These are phyloP conservation scores for Macrosiphum euphorbiae DNA, from an alignment of 2,888 invertebrate species.

Conservation along the genomic window DNA sequence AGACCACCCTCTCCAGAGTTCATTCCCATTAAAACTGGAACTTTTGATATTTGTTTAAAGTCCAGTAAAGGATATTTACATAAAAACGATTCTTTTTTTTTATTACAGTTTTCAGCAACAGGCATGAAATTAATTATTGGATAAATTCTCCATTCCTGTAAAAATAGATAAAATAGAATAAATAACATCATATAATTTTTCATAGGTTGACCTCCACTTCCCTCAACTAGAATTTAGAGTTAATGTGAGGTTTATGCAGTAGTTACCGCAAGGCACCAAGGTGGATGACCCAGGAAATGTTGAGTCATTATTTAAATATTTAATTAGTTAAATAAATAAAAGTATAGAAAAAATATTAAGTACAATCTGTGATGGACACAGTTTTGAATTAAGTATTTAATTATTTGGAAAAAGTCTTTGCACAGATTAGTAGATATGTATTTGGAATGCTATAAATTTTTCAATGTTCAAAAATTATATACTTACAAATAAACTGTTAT, in stretches of 20 bases:
- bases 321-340: too few relatives aligned
- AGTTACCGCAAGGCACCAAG: too few relatives aligned
- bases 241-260: too few relatives aligned
- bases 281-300: too few relatives aligned
- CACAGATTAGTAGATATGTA: neutral
- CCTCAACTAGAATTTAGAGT: too few relatives aligned
- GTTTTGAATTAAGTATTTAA: too few relatives aligned
- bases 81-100: neutral
- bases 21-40: constrained; percentile 47
- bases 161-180: constrained; percentile 62
- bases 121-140: constrained; percentile 28
- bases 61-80: neutral
- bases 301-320: too few relatives aligned
- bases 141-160: constrained; percentile 40
- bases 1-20: constrained; percentile 52
- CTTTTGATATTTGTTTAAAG: constrained; percentile 9
- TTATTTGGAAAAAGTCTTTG: neutral
- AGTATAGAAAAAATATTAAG: too few relatives aligned
- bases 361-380: too few relatives aligned
- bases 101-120: constrained; percentile 22
- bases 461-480: neutral
- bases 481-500: constrained; percentile 35
- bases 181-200: too few relatives aligned
- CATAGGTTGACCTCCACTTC: too few relatives aligned
- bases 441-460: too few relatives aligned